Base-by-base conservation (phyloP, 2,113 vertebrate species). In the Ciconia maguari region DNA sequence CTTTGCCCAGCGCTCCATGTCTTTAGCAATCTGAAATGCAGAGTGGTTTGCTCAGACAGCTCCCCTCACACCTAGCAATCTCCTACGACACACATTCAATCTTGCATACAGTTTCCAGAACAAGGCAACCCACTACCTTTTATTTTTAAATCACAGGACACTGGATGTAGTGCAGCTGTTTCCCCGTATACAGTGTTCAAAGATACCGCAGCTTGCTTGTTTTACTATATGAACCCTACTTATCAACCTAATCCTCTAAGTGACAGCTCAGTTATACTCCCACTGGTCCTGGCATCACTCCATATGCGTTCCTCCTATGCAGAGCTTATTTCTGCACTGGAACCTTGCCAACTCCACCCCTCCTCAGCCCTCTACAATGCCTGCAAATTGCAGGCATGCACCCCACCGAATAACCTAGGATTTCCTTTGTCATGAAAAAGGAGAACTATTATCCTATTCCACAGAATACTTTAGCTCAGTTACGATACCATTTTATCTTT, bases 1-100 rank as follows among this genome's bases (percentile, higher is more conserved):
- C 98, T 99, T 99, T 70, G 99, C 99, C 99, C 99, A 99, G n/a
- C 99, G 99, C 76, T 99, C 99, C 99, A 99, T 99, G 95, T 99
- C 99, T 98, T 99, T 99, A 80, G 99, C 99, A 60, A 99, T 99
- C 99, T 99, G 97, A 83, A 66, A 94, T 9, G 32, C 78, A 96
- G 61, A 92, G 62, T 13, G 15, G 17, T 76, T 95, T 75, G 81
- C 30, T 93, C 60, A 85, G 26, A 79, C 26, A 92, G 48, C 58
- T 94, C 60, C 58, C 52, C 76, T 74, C 83, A 60, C 25, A 89
- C 61, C 36, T 8, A 44, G 68, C 87, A 26, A 79, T 69, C 90
- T 92, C 32, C 22, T 26, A 22, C 3, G 46, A 84, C 64, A 90
- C 3, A 10, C 34, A 32, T 32, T 93, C 75, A 57, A 60, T 87